These are phyloP conservation scores for Bradypodion pumilum DNA, from an alignment of 2,797 vertebrate genomes.

Conservation along the genomic window DNA sequence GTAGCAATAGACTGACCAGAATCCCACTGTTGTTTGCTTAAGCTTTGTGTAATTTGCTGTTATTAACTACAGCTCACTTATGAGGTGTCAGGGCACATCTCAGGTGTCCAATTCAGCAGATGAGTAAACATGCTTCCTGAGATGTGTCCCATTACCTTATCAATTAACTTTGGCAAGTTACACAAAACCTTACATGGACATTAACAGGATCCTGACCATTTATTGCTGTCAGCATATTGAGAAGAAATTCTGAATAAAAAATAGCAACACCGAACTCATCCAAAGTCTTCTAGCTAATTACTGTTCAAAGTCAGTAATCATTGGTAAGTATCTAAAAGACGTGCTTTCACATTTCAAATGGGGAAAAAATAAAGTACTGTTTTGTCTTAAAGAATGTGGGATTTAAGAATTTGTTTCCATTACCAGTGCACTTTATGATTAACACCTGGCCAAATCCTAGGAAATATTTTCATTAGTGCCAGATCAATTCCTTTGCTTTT, in stretches of 20 bases:
- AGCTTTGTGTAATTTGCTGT: too few relatives aligned
- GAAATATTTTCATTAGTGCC: conserved; percentile 65
- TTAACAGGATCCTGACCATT: not conserved
- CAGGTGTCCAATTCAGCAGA: too few relatives aligned
- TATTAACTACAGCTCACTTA: too few relatives aligned
- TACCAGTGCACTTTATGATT: conserved; percentile 52
- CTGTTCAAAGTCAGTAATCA: not conserved
- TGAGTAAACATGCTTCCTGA: too few relatives aligned
- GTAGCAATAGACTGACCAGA: not conserved
- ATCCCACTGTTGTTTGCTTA: too few relatives aligned
- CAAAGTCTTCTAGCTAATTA: not conserved
- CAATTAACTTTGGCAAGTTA: too few relatives aligned
- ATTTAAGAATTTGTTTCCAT: conserved; percentile 55
- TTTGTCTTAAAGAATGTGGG: conserved; percentile 51
- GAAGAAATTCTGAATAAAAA: not conserved
- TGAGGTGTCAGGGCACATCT: too few relatives aligned
- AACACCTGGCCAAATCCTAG: conserved; percentile 62
- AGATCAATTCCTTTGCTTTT: conserved; percentile 37
- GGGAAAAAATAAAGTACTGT: not conserved
- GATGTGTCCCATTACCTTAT: too few relatives aligned
- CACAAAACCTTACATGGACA: too few relatives aligned
- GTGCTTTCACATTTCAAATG: not conserved
- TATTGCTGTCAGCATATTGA: not conserved
- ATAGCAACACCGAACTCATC: not conserved
- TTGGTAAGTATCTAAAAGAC: not conserved